These are phyloP conservation scores for Temnothorax ravouxi DNA, from an alignment of 2,888 invertebrate genomes.

Conservation along the genomic window DNA sequence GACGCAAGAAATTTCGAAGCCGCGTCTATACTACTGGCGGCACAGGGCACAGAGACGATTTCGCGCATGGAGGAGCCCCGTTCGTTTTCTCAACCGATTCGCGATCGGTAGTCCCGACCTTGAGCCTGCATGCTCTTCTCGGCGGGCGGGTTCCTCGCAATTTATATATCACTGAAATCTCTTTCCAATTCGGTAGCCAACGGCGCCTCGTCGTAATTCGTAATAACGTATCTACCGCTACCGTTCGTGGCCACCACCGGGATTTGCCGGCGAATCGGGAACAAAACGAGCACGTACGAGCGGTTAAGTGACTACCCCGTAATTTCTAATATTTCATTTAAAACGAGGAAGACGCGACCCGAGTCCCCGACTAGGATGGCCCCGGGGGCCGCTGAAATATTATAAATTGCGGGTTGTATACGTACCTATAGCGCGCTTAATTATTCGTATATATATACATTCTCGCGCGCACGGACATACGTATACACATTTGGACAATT, in stretches of 20 bases:
- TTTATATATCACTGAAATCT: conserved; percentile 22
- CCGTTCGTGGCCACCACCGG: conserved; percentile 35
- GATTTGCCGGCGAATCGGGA: conserved; percentile 21
- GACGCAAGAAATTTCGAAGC: conserved; percentile 61
- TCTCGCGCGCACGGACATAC: not conserved
- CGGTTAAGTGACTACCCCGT: conserved; percentile 35
- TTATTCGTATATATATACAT: conserved; percentile 31
- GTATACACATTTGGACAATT: conserved; percentile 36
- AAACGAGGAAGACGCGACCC: conserved; percentile 26
- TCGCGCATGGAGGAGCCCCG: not conserved
- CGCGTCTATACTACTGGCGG: not conserved
- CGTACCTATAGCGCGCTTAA: conserved; percentile 17
- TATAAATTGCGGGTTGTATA: conserved; percentile 49
- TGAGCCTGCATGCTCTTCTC: not conserved
- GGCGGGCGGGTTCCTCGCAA: not conserved
- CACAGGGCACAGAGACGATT: not conserved
- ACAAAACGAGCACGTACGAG: conserved; percentile 32
- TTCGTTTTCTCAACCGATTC: not conserved
- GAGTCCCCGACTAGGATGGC: not conserved
- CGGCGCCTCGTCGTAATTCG: conserved; percentile 18
- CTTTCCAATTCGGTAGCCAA: conserved; percentile 36
- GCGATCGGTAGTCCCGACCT: conserved; percentile 21
- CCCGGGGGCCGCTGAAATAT: conserved; percentile 23
- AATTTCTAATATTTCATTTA: conserved; percentile 51
- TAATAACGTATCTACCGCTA: conserved; percentile 50